phyloP scores from a whole-genome alignment of 2,888 invertebrate species.

The Lasiommata megera region DNA sequence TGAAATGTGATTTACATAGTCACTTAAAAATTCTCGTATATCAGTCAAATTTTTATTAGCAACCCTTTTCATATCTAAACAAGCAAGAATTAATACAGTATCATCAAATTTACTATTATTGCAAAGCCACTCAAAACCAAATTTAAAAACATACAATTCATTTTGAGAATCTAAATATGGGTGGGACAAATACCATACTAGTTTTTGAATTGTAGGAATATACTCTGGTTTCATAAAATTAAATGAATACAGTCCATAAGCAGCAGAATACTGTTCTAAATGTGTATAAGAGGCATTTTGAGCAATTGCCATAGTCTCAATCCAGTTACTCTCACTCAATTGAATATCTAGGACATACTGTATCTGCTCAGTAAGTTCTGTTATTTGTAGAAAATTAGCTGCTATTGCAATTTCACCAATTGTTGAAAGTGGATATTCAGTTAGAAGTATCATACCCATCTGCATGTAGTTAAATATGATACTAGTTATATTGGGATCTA shows the following conservation, averaged over 20 bases:
- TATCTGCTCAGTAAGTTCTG: conserved; percentile 64
- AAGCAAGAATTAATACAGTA: conserved; percentile 57
- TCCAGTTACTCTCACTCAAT: conserved; percentile 53
- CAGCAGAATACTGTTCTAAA: conserved; percentile 49
- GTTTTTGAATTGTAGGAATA: conserved; percentile 50
- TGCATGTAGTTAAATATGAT: conserved; percentile 62
- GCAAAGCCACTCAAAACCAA: conserved; percentile 62
- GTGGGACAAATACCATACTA: conserved; percentile 71
- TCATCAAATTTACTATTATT: conserved; percentile 50
- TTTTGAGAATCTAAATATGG: conserved; percentile 52
- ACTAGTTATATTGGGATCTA: conserved; percentile 61
- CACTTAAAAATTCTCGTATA: conserved; percentile 44
- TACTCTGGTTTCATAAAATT: conserved; percentile 53
- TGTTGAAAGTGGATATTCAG: conserved; percentile 46
- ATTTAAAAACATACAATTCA: conserved; percentile 62
- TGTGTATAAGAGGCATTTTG: conserved; percentile 49
- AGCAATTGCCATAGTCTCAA: conserved; percentile 59
- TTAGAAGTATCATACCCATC: conserved; percentile 58
- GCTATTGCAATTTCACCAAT: conserved; percentile 56
- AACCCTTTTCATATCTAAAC: conserved; percentile 56
- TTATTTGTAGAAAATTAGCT: conserved; percentile 66
- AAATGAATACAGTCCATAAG: conserved; percentile 59
- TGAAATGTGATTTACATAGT: conserved; percentile 33
- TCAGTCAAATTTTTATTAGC: conserved; percentile 44
- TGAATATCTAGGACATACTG: conserved; percentile 55